Conservation (phyloP, 2,888 invertebrate genomes). For the Pantelozetes paolii region DNA sequence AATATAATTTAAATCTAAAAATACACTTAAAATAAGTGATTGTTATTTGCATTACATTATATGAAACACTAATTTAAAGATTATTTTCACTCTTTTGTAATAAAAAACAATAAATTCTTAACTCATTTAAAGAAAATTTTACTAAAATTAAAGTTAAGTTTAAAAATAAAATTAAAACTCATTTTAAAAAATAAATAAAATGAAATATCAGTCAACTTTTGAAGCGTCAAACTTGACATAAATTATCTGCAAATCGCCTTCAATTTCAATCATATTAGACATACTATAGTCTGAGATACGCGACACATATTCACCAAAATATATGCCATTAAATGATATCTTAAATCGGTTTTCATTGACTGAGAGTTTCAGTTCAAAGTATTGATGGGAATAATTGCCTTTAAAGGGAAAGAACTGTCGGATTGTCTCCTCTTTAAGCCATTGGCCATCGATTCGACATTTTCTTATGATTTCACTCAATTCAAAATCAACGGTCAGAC, state of each 20-base stretch:
- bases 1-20: no score
- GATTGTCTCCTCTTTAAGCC: conserved; percentile 2
- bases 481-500: background rate
- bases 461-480: background rate
- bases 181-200: no score
- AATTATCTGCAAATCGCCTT: conserved; percentile 2
- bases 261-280: conserved; percentile 25
- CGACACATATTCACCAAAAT: conserved; percentile 5
- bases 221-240: conserved; percentile 31
- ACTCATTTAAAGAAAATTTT: no score
- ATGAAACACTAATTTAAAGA: no score
- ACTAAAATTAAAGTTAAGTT: no score
- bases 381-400: background rate
- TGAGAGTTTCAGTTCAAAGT: conserved; percentile 1
- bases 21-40: no score
- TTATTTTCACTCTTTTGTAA: no score
- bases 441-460: conserved; percentile 7
- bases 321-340: conserved; percentile 11
- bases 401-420: background rate
- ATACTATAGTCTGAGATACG: background rate
- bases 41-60: no score
- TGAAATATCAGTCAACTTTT: background rate
- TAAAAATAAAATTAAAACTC: no score
- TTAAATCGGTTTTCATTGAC: conserved; percentile 12
- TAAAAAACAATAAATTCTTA: no score